phyloP scores from a whole-genome alignment of 1,140 invertebrate genomes.

The Octopus sinensis region DNA sequence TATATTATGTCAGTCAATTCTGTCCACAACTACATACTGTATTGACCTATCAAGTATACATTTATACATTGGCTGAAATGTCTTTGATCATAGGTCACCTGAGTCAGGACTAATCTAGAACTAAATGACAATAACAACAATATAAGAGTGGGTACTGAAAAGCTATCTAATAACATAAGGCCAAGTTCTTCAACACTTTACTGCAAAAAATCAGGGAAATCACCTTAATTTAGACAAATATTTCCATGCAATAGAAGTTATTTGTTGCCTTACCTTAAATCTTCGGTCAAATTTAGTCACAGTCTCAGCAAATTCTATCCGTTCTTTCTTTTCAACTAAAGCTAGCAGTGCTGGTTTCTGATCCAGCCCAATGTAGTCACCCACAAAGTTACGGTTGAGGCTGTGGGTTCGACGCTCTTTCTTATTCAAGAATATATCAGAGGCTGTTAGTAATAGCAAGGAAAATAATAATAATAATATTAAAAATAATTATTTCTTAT shows the following conservation, averaged over 20 bases:
- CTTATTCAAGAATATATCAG: conserved; percentile 66
- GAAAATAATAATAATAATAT: conserved; percentile 11
- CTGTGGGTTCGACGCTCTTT: conserved; percentile 70
- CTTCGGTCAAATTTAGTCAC: conserved; percentile 72
- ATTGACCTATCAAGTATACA: too few species aligned
- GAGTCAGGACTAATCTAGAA: too few species aligned
- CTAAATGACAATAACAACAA: too few species aligned
- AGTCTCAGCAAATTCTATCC: conserved; percentile 70
- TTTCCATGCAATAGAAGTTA: not conserved
- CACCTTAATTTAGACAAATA: too few species aligned
- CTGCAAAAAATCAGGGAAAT: too few species aligned
- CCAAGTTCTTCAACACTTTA: too few species aligned
- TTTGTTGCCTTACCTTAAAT: conserved; percentile 63
- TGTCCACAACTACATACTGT: too few species aligned
- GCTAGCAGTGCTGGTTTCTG: conserved; percentile 63
- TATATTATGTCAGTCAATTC: too few species aligned
- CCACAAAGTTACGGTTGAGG: conserved; percentile 71
- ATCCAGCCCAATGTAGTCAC: conserved; percentile 74
- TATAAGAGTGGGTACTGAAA: too few species aligned
- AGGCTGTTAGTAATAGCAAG: conserved; percentile 47
- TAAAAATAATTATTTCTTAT: not conserved
- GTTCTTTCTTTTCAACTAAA: conserved; percentile 67
- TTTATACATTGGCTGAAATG: too few species aligned
- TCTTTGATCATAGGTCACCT: too few species aligned
- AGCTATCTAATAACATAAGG: too few species aligned